Base-by-base conservation (phyloP, 2,113 vertebrate genomes). In the Dicaeum eximium region DNA sequence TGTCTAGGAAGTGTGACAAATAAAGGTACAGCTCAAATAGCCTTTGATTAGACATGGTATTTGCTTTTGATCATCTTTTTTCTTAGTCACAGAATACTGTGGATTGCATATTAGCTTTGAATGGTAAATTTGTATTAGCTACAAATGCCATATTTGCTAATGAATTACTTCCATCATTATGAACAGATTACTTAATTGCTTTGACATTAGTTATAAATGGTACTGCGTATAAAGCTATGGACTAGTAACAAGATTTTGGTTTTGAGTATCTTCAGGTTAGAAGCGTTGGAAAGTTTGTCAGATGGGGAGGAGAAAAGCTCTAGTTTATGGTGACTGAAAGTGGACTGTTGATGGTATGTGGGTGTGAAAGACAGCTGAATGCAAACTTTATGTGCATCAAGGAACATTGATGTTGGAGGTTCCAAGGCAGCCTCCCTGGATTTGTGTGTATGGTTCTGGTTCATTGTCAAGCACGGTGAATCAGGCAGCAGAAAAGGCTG, bases 11-110 rank as follows among this genome's bases (percentile, higher is more conserved):
- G 78, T n/a, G 24, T 88, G 84, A 90, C 58, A 82, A 73, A 71
- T 64, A 66, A 61, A 95, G 42, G 54, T 61, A 91, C 66, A 58
- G 42, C 45, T 67, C 78, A 81, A 91, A 60, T 25, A 65, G 45
- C 9, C 5, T 93, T 80, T 79, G 30, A 56, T 88, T 83, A 86
- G 88, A 51, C 31, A 45, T 22, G 42, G 7, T 77, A 14, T 86
- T 95, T 94, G 27, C 79, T 86, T 96, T 94, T 74, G 75, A 66
- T 92, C n/a, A 67, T 67, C 15, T 65, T 72, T 81, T 79, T 80
- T 42, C 57, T 83, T 93, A 90, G 88, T 90, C 53, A 80, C 30
- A 64, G 69, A 62, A 23, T 90, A 57, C 51, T 66, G 51, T 65
- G 38, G 50, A 10, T 91, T 85, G 33, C 10, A 1, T 77, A 31